phyloP scores from a whole-genome alignment of 2,797 vertebrate genomes.

The Avahi laniger region DNA sequence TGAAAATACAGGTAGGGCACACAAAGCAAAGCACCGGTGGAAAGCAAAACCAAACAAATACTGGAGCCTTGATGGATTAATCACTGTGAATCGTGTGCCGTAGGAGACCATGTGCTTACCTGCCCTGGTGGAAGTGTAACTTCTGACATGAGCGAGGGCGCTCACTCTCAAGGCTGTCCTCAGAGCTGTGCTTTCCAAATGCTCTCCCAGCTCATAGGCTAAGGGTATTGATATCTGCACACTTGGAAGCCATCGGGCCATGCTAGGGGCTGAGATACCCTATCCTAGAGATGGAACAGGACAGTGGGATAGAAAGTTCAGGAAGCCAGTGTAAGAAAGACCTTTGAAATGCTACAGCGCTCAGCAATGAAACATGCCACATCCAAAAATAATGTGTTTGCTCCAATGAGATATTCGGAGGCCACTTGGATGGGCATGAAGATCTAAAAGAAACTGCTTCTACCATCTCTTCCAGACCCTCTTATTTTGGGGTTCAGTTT shows the following conservation, averaged over 20 bases:
- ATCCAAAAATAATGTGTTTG: neutral
- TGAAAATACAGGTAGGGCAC: neutral
- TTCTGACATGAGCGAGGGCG: neutral
- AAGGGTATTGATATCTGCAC: neutral
- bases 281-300: neutral
- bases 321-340: neutral
- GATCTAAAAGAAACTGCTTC: neutral
- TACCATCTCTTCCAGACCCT: neutral
- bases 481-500: neutral
- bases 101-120: neutral
- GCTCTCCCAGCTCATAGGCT: neutral
- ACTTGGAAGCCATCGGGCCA: neutral
- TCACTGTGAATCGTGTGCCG: rapidly evolving
- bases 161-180: neutral
- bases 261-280: rapidly evolving
- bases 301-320: neutral
- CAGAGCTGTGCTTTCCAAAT: neutral
- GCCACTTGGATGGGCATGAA: neutral
- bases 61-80: neutral
- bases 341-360: neutral
- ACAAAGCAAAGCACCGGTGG: neutral
- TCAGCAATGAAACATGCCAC: neutral
- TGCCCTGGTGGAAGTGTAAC: neutral
- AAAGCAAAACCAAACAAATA: neutral
- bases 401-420: neutral